Conservation (phyloP, 30 jellyfish, hydroid and myxozoan species). For the Aurelia coerulea region DNA sequence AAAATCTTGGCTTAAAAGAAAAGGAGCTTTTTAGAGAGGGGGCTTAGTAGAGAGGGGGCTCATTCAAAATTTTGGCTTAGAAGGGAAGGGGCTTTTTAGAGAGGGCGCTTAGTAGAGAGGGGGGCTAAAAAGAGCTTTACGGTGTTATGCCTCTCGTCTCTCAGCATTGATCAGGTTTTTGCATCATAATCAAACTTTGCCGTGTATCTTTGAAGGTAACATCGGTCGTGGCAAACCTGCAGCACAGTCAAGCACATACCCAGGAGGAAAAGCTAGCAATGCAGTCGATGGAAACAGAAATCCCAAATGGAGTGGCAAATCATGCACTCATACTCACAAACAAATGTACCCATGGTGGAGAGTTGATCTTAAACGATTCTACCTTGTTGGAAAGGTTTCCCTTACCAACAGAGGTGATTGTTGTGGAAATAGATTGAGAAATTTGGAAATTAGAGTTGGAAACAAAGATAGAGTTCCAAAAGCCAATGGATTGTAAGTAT, state of each 20-base stretch:
- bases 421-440: constrained; percentile 65
- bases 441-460: constrained; percentile 66
- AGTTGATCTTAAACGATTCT: constrained; percentile 55
- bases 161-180: no score
- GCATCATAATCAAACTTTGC: no score
- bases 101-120: no score
- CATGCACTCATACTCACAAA: constrained; percentile 65
- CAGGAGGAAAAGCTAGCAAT: constrained; percentile 49
- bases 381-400: constrained; percentile 61
- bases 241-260: constrained; percentile 44
- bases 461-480: constrained; percentile 63
- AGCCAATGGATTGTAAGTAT: constrained; percentile 39
- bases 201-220: constrained; percentile 21
- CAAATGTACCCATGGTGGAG: constrained; percentile 78
- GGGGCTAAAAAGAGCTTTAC: no score
- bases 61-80: no score
- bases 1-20: no score
- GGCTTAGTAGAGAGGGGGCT: no score
- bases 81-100: no score
- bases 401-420: constrained; percentile 69
- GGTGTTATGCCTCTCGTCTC: no score
- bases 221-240: constrained; percentile 69
- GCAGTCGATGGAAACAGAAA: constrained; percentile 71
- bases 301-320: constrained; percentile 55
- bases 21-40: no score